Evolutionary conservation across 2,797 vertebrate species (phyloP).

Genomic region (Danio tinwini): DNA sequence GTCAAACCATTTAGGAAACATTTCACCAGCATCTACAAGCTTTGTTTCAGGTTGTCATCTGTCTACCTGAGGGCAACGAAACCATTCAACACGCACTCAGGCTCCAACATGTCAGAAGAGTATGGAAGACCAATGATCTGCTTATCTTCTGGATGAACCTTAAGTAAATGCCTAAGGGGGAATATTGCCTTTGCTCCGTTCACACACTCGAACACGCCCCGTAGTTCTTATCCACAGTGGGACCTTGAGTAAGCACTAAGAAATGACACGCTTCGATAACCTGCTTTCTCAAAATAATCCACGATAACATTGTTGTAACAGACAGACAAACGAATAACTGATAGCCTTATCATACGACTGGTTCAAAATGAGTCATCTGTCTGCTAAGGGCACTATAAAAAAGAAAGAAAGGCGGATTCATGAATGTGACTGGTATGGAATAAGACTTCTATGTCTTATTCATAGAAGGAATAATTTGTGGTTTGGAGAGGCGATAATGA

Average conservation of each 20-base stretch:
- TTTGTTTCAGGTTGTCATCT: slow-evolving; percentile 70
- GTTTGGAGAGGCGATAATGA: slow-evolving; percentile 18
- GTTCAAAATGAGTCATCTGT: slow-evolving; percentile 56
- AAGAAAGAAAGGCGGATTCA: not conserved
- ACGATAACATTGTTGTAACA: slow-evolving; percentile 69
- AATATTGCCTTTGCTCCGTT: slow-evolving; percentile 46
- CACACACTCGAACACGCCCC: slow-evolving; percentile 64
- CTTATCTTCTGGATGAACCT: slow-evolving; percentile 58
- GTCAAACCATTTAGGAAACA: slow-evolving; percentile 21
- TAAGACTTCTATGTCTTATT: not conserved
- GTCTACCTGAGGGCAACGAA: slow-evolving; percentile 71
- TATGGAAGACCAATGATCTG: slow-evolving; percentile 56
- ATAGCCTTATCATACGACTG: slow-evolving; percentile 52
- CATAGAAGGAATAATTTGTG: not conserved
- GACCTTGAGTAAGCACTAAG: slow-evolving; percentile 53
- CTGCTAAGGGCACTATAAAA: slow-evolving; percentile 25
- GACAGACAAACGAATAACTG: slow-evolving; percentile 45
- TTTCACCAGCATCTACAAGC: slow-evolving; percentile 63
- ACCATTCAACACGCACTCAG: slow-evolving; percentile 65
- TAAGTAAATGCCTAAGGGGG: slow-evolving; percentile 58
- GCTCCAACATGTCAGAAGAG: slow-evolving; percentile 67
- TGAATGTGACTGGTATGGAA: not conserved
- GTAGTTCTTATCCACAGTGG: slow-evolving; percentile 37
- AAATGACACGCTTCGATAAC: slow-evolving; percentile 63
- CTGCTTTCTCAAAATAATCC: slow-evolving; percentile 60